Base-by-base conservation (phyloP, 2,888 invertebrate genomes). In the Tetragonisca angustula region DNA sequence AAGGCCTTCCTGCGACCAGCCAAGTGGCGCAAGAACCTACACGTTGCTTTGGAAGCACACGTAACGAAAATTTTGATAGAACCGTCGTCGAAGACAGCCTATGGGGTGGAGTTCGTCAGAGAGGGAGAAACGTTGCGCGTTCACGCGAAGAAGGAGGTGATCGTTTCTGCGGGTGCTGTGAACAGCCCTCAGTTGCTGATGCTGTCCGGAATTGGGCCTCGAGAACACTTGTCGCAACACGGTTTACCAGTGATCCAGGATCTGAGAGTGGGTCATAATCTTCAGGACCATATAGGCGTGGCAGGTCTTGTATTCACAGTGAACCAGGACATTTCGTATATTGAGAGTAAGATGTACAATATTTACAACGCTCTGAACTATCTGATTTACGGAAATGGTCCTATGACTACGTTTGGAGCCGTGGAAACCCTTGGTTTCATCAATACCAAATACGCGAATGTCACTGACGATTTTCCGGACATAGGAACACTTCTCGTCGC, bases 401-500 rank as follows among this genome's bases (percentile, higher is more conserved):
- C 56, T 13, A 2, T 56, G 56, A 56, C 56, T 2, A 4, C 4
- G 5, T 4, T 5, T 1, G 56, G 13, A 56, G 13, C n/a, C 5
- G 0, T 56, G 13, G 56, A 56, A n/a, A 15, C 4, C 5, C 0
- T 56, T 15, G 56, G 13, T n/a, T 56, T 56, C 15, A 56, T 56
- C n/a, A 56, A 56, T 2, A 56, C 15, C 2, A 56, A 56, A 15
- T 56, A n/a, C 15, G 15, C n/a, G n/a, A 56, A 56, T 4, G 5
- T 0, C 4, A 13, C 56, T 56, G 56, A 56, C 13, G n/a, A 56
- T n/a, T n/a, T 56, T 5, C n/a, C 56, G 15, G 56, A 56, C 15
- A 13, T 56, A 56, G n/a, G 13, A 56, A 0, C n/a, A 13, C 1
- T n/a, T 56, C n/a, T 1, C 0, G 0, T 0, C 1, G 15, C 15